Evolutionary conservation across 2,797 vertebrate species (phyloP), one percentile per base, ranked within the genome.

Genomic region (Malacoraja senta): DNA sequence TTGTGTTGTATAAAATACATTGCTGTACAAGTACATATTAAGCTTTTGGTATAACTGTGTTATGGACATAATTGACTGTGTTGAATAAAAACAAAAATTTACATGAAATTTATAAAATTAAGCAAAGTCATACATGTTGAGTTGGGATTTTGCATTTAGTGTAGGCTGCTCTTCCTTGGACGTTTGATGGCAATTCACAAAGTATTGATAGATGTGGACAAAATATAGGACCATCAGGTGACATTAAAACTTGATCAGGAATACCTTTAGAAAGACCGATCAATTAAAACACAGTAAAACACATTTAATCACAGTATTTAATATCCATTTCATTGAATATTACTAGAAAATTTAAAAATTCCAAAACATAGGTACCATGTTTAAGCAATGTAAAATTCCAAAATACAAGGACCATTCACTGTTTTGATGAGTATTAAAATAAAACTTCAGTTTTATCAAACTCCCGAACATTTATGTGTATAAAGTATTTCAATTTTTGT

Each of bases 11-110:
- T 92, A 92, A 92, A 92, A 92, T n/a, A 74, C 38, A 15, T 92
- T 76, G 90, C 71, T 92, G 72, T 92, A 72, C 68, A 92, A 53
- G 90, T 76, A 74, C 90, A 92, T 38, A 76, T 76, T 71, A 92
- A 44, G 90, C 90, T 92, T 92, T 92, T 92, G 90, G 71, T 92
- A n/a, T 29, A 53, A 92, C 72, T 92, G 90, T 74, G 38, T 71
- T 53, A 44, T 76, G 24, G 38, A 76, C 90, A 92, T 92, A 74
- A 92, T 74, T 71, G 68, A 74, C 0, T 38, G 15, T 8, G 13
- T 72, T 92, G 90, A 53, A 92, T 88, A 88, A 92, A 91, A 92
- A 72, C 38, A 32, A 68, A 68, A 68, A 91, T 72, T 58, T 92
- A 92, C 71, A 76, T 92, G 71, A 92, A 53, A 76, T 92, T 92